Base-by-base conservation (phyloP, 2,888 invertebrate genomes). In the Drosophila kuntzei region DNA sequence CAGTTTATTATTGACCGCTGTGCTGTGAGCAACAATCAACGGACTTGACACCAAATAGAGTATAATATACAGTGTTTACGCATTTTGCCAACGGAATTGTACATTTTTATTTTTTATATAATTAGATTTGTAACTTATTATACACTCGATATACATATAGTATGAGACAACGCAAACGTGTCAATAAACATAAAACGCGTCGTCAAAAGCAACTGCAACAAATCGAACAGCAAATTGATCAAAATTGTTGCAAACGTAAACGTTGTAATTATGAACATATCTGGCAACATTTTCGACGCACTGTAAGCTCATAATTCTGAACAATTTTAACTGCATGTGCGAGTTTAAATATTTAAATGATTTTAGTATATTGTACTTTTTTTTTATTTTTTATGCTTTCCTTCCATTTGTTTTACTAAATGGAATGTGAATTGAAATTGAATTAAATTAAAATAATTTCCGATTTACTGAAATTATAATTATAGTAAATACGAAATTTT, bases 191-290 rank as follows among this genome's bases (percentile, higher is more conserved):
- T 29, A 66, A 71, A 64, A 67, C 66, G 65, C 76, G 71, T 51
- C 74, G 76, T 36, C 63, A 53, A 43, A 66, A 71, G 47, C 76
- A 73, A 47, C 58, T 63, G 54, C 60, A 46, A 46, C 46, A 70
- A 37, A 22, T 43, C 18, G 47, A 47, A 22, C 49, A 61, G 37
- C 47, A 25, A 68, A 68, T 62, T 65, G 66, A 73, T 50, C 68
- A 57, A 34, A 79, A 80, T 70, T 84, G 84, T 80, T 87, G 82
- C 60, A 64, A 71, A 43, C 67, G 69, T 37, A 80, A 74, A 67
- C 80, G 78, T 49, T 87, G 76, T 46, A 87, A 84, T 34, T 85
- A 85, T 78, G 87, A 82, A 55, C 66, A 74, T 71, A 82, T 85
- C 51, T 80, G 72, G 66, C 78, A 87, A 53, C 84, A 84, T 59